Base-by-base conservation (phyloP, 2,113 vertebrate species). In the Brachirus orientalis region DNA sequence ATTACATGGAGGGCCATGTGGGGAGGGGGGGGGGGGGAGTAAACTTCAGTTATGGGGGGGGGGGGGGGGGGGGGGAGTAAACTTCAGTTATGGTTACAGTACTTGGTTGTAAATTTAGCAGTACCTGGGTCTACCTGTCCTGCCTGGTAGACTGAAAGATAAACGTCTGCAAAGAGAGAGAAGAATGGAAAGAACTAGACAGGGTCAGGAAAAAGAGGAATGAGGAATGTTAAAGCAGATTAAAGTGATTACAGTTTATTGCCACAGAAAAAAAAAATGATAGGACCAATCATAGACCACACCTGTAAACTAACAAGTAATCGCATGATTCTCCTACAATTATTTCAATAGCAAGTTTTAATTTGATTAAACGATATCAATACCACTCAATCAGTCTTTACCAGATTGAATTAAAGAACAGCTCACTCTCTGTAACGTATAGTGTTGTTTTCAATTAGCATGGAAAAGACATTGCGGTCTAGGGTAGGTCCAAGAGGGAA, bases 61-160 rank as follows among this genome's bases (percentile, higher is more conserved):
- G 28, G 52, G 68, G 61, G 72, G 66, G 60, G 57, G 74, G 80
- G 28, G 52, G 68, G 61, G 47, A 57, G 73, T 83, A 75, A 76
- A 76, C 71, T 87, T 73, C 64, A 78, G 69, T 82, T 86, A 73
- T 69, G 85, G 82, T 90, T 86, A 84, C 65, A 89, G 88, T 81
- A 85, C 83, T 92, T 72, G 73, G 85, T 89, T 94, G 94, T 94
- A 94, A 95, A 94, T 94, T 96, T 95, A 94, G 94, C 95, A 98
- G 96, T 99, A 99, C 98, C 98, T 99, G 94, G 94, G 93, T 98
- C 96, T 99, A 99, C 96, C 98, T 98, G 96, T 98, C 98, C 96
- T 98, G 98, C 93, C 98, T 98, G 96, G 98, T 96, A 96, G 96
- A 99, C 94, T 99, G 98, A 99, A 98, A 98, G 98, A 98, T 97